Base-by-base conservation (phyloP, 2,113 vertebrate genomes). In the Drymodes brunneopygia region DNA sequence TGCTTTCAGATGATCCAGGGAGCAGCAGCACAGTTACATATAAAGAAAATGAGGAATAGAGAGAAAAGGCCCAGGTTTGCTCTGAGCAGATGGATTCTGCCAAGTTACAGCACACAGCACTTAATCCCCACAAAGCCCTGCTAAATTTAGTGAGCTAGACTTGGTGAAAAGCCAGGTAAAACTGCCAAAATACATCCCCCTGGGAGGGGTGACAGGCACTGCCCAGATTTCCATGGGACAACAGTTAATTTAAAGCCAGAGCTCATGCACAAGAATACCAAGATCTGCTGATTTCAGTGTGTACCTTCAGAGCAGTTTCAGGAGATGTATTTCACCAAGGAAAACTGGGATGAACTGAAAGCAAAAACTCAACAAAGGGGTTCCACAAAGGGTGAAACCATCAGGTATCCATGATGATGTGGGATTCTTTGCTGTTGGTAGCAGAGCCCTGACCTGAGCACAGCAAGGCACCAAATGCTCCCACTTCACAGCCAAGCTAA, bases 401-500 rank as follows among this genome's bases (percentile, higher is more conserved):
- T 12, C 20, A 27, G 42, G 36, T 19, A 54, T 18, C 51, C 14
- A 4, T 0, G 2, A 18, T 4, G 15, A 15, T 3, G 5, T 7
- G 10, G 35, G 27, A 12, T 9, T 71, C 25, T 12, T 57, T 35
- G 35, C 24, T 75, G 15, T 4, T 38, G 28, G 53, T 40, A 33
- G n/a, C 38, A 66, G 69, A 74, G 24, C 61, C 29, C 29, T 31
- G 36, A 44, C 8, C 15, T 38, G 51, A 81, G 28, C 15, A 20
- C 61, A 60, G 47, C 47, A 27, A 54, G 61, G 21, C 31, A 14
- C 29, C 97, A 97, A 93, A 22, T 3, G 4, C n/a, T 89, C 81
- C 82, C 74, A 95, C 95, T 97, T 97, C 93, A 98, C 97, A 97
- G 95, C 57, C 54, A 35, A 90, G 86, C 84, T 79, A 74, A 89